Percentiles rank a stretch among this genome's conserved stretches.
phyloP scores from a whole-genome alignment of 1,140 invertebrate genomes.

The Diprion similis region DNA sequence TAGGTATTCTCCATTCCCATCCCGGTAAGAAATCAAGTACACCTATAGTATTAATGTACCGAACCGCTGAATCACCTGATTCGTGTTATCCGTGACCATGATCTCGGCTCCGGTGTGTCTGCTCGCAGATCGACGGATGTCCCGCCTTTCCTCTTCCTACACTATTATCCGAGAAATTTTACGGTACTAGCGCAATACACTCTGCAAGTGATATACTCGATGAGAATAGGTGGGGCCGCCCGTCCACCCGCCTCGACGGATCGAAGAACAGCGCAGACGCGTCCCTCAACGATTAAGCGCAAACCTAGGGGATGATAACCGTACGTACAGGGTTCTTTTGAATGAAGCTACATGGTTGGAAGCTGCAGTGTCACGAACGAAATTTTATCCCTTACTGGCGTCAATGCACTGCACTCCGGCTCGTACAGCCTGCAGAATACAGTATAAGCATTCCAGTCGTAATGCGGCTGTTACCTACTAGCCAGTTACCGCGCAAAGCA shows the following conservation, averaged over 20 bases:
- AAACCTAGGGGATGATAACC: neutral
- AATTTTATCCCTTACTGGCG: neutral
- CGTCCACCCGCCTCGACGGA: neutral
- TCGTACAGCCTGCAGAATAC: neutral
- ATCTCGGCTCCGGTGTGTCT: neutral
- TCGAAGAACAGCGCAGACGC: neutral
- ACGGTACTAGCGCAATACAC: neutral
- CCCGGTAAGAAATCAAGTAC: too few relatives aligned
- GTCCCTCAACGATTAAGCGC: neutral
- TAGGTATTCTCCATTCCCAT: too few relatives aligned
- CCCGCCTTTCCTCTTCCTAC: neutral
- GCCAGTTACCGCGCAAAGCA: too few relatives aligned
- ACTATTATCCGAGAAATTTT: neutral
- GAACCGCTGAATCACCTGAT: neutral
- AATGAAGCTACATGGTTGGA: neutral
- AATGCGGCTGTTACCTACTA: neutral
- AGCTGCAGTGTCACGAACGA: neutral
- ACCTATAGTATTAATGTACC: too few relatives aligned
- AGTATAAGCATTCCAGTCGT: neutral
- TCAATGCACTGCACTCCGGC: neutral
- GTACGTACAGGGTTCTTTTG: neutral
- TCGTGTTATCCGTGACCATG: slow-evolving; percentile 7
- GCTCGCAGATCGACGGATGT: neutral
- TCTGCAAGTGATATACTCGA: neutral
- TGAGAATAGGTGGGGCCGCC: slow-evolving; percentile 6